Conservation (phyloP, 2,888 invertebrate species). For the Drosophila parthenogenetica region DNA sequence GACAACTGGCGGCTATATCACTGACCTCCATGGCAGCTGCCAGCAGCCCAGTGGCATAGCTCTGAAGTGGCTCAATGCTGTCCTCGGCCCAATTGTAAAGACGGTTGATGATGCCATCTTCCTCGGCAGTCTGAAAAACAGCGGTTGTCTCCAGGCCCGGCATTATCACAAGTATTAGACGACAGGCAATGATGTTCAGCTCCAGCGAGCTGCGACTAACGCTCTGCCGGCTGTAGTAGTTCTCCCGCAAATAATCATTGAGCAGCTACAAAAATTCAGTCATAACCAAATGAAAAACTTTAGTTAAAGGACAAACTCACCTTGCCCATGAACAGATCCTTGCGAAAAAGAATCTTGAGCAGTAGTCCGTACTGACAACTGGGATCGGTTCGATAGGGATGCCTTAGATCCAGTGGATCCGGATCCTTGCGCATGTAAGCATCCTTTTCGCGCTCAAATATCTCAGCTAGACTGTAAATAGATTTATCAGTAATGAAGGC, state of each 20-base stretch:
- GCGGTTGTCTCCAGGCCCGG: conserved; percentile 98
- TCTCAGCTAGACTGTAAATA: conserved; percentile 90
- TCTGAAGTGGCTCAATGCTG: conserved; percentile 94
- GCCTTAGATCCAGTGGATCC: conserved; percentile 98
- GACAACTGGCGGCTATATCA: conserved; percentile 94
- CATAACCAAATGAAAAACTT: neutral
- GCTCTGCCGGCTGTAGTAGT: conserved; percentile 91
- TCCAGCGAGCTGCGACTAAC: conserved; percentile 87
- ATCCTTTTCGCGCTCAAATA: conserved; percentile 96
- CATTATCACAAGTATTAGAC: conserved; percentile 95
- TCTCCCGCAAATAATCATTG: conserved; percentile 95
- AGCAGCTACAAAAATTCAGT: conserved; percentile 88
- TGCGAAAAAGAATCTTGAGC: conserved; percentile 95
- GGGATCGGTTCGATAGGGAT: conserved; percentile 97
- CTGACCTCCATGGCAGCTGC: conserved; percentile 98
- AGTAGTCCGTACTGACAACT: conserved; percentile 96
- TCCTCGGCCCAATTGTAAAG: conserved; percentile 96
- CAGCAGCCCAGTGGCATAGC: conserved; percentile 96
- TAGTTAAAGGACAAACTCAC: conserved; percentile 83
- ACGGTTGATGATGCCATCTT: conserved; percentile 92
- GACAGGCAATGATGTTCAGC: conserved; percentile 94
- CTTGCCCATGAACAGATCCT: conserved; percentile 97
- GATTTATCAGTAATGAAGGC: conserved; percentile 16
- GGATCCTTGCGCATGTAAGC: conserved; percentile 98
- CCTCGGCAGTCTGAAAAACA: conserved; percentile 93